Evolutionary conservation across 2,888 invertebrate species (phyloP).

Genomic region (Drosophila atroscutellata): DNA sequence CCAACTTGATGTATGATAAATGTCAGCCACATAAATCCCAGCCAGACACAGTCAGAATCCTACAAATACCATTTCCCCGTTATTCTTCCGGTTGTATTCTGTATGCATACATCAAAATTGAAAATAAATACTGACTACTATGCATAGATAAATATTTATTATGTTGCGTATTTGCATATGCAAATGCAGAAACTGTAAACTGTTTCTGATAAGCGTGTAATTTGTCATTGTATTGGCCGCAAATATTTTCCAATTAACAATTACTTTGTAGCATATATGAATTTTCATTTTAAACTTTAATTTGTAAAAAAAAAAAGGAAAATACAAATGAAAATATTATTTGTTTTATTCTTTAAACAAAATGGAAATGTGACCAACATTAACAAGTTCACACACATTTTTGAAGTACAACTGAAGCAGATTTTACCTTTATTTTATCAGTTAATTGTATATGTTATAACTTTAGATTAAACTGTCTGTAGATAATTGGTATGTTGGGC

Average conservation of each 20-base stretch:
- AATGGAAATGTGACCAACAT: neutral
- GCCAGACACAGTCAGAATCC: slow-evolving; percentile 15
- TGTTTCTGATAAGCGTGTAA: slow-evolving; percentile 24
- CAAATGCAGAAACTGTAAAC: slow-evolving; percentile 43
- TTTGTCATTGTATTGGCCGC: slow-evolving; percentile 14
- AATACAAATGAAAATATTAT: neutral
- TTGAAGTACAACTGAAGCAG: neutral
- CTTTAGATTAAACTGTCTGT: neutral
- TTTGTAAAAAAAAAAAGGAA: neutral
- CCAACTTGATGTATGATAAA: slow-evolving; percentile 58
- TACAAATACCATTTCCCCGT: slow-evolving; percentile 55
- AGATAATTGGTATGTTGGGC: neutral
- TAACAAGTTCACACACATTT: neutral
- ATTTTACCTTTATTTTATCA: no score
- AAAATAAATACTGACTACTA: slow-evolving; percentile 27
- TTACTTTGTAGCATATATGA: slow-evolving; percentile 13
- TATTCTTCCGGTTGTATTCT: slow-evolving; percentile 44
- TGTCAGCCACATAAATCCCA: slow-evolving; percentile 52
- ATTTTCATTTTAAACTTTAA: slow-evolving; percentile 2
- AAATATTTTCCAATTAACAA: slow-evolving; percentile 16
- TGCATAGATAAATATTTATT: slow-evolving; percentile 49
- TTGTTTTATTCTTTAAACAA: neutral
- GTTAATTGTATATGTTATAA: neutral
- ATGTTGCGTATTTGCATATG: slow-evolving; percentile 58
- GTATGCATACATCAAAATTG: slow-evolving; percentile 30